phyloP scores from a whole-genome alignment of 2,113 vertebrate genomes.

The Gambusia affinis region DNA sequence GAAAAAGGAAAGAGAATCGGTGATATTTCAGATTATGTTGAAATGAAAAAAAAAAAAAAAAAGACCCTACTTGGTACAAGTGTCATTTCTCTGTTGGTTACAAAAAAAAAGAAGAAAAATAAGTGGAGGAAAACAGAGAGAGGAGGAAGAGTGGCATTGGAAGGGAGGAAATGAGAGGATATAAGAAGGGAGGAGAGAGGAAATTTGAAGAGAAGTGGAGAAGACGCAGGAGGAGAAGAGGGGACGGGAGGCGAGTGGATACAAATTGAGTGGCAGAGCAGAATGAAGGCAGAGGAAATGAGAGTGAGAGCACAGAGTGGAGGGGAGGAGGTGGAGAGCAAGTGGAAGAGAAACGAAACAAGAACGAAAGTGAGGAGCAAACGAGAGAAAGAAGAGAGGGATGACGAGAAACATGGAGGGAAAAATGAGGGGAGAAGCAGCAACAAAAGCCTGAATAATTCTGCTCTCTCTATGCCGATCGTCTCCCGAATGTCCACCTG shows the following conservation, averaged over 20 bases:
- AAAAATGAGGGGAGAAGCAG: background rate
- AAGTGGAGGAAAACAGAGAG: background rate
- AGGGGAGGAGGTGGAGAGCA: background rate
- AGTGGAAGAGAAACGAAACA: background rate
- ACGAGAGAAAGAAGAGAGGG: background rate
- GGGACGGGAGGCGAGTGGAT: constrained; percentile 5
- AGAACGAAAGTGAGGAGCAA: background rate
- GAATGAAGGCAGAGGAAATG: constrained; percentile 3
- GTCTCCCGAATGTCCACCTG: background rate
- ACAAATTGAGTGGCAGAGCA: background rate
- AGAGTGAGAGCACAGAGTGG: background rate
- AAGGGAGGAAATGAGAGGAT: background rate
- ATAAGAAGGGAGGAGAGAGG: background rate
- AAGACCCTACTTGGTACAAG: background rate
- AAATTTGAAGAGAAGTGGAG: background rate
- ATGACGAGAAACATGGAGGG: background rate
- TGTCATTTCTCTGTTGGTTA: background rate
- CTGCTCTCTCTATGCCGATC: background rate
- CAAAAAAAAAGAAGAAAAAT: background rate
- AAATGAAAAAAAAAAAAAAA: background rate
- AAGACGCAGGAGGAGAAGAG: background rate
- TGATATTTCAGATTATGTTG: background rate
- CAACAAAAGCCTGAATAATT: background rate
- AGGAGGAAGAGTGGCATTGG: background rate
- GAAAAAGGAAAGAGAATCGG: background rate